These are phyloP conservation scores for Manis javanica DNA, from an alignment of 2,797 vertebrate species.

Conservation along the genomic window DNA sequence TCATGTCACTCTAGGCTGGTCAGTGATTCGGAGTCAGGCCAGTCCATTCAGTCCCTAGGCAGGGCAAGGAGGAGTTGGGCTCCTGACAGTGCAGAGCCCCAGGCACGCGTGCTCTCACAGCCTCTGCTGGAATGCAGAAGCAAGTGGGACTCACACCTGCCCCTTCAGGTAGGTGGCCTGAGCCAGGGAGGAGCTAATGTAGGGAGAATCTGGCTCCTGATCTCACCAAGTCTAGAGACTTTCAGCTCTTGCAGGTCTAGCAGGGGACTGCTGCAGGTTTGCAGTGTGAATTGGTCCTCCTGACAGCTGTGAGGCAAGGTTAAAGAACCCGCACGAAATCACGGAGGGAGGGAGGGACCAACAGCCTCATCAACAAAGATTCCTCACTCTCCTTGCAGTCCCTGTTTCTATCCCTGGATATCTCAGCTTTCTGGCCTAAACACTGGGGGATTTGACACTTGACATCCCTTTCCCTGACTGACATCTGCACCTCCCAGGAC, in stretches of 20 bases:
- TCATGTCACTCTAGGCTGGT: neutral
- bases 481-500: neutral
- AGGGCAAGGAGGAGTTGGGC: neutral
- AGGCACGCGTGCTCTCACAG: neutral
- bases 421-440: neutral
- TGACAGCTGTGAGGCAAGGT: neutral
- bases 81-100: neutral
- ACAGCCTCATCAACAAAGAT: neutral
- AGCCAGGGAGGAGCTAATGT: neutral
- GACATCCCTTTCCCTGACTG: neutral
- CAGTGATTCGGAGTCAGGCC: constrained; percentile 37
- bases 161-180: neutral
- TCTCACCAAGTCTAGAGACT: neutral
- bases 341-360: neutral
- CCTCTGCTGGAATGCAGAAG: neutral
- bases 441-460: neutral
- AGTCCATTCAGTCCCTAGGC: constrained; percentile 16
- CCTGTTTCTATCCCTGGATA: neutral
- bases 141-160: neutral
- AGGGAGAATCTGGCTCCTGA: neutral
- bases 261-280: too few relatives aligned
- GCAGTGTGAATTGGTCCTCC: neutral
- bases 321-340: neutral
- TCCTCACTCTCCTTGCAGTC: neutral
- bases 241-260: neutral